Evolutionary conservation across 2,888 invertebrate species (phyloP), one percentile per base, ranked within the genome.

Genomic region (Eupithecia exiguata): DNA sequence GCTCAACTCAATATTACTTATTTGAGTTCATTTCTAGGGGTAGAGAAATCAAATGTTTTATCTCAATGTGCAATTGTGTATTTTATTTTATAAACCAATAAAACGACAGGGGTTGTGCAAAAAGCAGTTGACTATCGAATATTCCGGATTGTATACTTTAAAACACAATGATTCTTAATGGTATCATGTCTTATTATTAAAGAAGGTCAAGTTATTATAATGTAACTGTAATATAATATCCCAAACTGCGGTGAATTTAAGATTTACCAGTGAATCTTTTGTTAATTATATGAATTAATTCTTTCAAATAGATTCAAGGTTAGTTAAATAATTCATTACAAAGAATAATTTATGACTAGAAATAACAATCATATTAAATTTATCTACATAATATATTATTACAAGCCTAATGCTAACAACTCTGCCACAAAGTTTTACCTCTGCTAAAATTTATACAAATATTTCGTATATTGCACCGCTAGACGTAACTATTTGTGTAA

Each of bases 401-500:
- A 53, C 10, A 53, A 21, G 10, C 12, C 14, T 49, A 9, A 49
- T 9, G 9, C 9, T 49, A 53, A 53, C 9, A 0, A 4, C n/a
- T 53, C 21, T 53, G 53, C 21, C 53, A 21, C 53, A 53, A 21
- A 53, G 65, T 21, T n/a, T 65, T 21, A 63, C 12, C 40, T 65
- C 65, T 38, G 65, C 21, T 65, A 14, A 10, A 63, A n/a, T 63
- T 0, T 38, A 40, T n/a, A n/a, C 38, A 36, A n/a, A 40, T 21
- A 65, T 40, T 40, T 14, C 9, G 5, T 36, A 38, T 65, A 35
- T 2, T 7, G 63, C 36, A 70, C 70, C 70, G 68, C 63, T 72
- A 70, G 58, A 40, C 12, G 43, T 70, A 67, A 30, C 9, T 21
- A 49, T 75, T 65, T 73, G 49, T 63, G 74, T 77, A 78, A 78